A percentile compares a stretch with the other conserved stretches of the same genome.
These are phyloP conservation scores for Astyanax mexicanus DNA, from an alignment of 2,797 vertebrate species.

Conservation along the genomic window DNA sequence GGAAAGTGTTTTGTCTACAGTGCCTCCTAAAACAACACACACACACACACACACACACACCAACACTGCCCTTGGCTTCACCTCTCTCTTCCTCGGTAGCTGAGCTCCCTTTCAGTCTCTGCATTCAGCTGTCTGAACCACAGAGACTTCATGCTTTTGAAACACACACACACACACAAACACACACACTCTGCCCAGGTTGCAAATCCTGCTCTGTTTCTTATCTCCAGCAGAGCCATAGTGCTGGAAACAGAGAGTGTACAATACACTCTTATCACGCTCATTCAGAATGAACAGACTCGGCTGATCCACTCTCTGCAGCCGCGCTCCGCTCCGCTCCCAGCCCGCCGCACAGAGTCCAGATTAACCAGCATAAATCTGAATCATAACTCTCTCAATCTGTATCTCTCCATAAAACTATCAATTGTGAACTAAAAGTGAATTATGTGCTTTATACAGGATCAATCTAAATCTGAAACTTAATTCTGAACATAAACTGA, in stretches of 20 bases:
- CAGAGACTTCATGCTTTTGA: slow-evolving; percentile 10
- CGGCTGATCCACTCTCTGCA: neutral
- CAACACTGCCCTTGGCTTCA: slow-evolving; percentile 24
- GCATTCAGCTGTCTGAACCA: slow-evolving; percentile 45
- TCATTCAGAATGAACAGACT: neutral
- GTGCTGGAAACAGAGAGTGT: neutral
- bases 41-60: slow-evolving; percentile 13
- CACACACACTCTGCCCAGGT: neutral
- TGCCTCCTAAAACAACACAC: neutral
- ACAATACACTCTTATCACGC: neutral
- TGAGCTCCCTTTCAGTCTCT: slow-evolving; percentile 31
- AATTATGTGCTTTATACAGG: too few species aligned
- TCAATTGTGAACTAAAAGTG: too few species aligned
- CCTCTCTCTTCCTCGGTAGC: slow-evolving; percentile 39
- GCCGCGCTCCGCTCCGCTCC: neutral
- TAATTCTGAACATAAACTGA: too few species aligned
- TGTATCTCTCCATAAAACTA: too few species aligned
- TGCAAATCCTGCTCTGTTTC: neutral
- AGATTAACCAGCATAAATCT: too few species aligned
- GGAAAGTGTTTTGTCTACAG: too few species aligned
- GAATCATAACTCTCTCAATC: too few species aligned
- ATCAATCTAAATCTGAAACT: too few species aligned
- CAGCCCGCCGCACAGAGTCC: too few species aligned
- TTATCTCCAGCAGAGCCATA: neutral
- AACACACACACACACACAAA: neutral